Conservation (phyloP, 2,888 invertebrate species). For the Calameuta idolon region DNA sequence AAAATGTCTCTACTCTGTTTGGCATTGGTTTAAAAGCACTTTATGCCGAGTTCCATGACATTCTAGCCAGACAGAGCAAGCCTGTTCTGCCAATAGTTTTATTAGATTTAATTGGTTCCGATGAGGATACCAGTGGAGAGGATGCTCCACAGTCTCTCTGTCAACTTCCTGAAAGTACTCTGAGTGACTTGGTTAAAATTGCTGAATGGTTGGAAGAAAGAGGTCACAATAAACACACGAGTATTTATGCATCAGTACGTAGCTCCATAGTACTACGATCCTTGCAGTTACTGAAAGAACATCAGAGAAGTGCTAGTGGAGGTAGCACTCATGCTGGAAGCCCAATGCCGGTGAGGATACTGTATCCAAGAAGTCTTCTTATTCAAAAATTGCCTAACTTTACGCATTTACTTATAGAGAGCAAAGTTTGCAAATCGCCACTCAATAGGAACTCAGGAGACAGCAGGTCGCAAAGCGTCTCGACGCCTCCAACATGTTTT, state of each 20-base stretch:
- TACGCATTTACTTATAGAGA: conserved; percentile 68
- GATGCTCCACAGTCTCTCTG: conserved; percentile 74
- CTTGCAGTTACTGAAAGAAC: conserved; percentile 81
- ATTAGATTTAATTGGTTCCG: conserved; percentile 86
- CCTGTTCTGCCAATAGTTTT: conserved; percentile 89
- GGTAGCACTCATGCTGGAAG: conserved; percentile 77
- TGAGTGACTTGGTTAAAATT: conserved; percentile 81
- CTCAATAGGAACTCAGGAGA: conserved; percentile 70
- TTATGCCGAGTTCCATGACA: conserved; percentile 88
- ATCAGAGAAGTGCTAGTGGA: conserved; percentile 82
- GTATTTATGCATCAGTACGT: conserved; percentile 80
- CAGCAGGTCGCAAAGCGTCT: conserved; percentile 80
- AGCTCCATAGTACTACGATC: conserved; percentile 82
- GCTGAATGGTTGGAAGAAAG: conserved; percentile 88
- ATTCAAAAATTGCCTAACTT: conserved; percentile 27
- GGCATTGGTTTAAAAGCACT: conserved; percentile 87
- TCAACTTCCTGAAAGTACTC: conserved; percentile 77
- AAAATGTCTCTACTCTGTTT: conserved; percentile 86
- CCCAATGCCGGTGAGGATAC: conserved; percentile 73
- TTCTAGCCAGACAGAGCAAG: conserved; percentile 86
- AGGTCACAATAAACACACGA: conserved; percentile 78
- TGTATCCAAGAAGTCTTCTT: conserved; percentile 19
- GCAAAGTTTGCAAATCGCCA: conserved; percentile 77
- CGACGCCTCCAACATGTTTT: conserved; percentile 85
- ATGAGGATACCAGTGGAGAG: conserved; percentile 79